These are phyloP conservation scores for Sylvicapra grimmia DNA, from an alignment of 2,113 vertebrate species.

Conservation along the genomic window DNA sequence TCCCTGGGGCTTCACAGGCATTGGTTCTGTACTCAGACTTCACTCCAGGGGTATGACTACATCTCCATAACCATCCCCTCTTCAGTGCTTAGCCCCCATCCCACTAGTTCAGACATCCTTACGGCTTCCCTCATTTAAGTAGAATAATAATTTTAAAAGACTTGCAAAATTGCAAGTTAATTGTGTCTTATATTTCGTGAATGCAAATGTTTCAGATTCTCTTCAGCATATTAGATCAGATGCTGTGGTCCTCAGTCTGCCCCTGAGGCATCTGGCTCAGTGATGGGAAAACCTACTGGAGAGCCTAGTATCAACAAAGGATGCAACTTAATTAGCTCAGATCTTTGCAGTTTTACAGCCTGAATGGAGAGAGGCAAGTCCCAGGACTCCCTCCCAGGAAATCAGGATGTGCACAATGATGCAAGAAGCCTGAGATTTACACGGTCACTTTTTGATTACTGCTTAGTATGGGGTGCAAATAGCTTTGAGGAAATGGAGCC, in stretches of 20 bases:
- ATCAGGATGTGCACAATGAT: background rate
- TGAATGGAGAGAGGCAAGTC: slow-evolving; percentile 4
- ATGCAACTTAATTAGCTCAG: slow-evolving; percentile 58
- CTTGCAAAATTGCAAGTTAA: slow-evolving; percentile 54
- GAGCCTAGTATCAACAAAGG: background rate
- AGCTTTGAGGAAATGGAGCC: slow-evolving; percentile 17
- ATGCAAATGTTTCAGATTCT: slow-evolving; percentile 35
- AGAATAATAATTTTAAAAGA: slow-evolving; percentile 45
- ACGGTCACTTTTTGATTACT: slow-evolving; percentile 57
- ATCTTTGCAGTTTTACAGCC: slow-evolving; percentile 21
- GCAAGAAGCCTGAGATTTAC: slow-evolving; percentile 7
- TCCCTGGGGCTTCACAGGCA: background rate
- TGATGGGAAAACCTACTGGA: slow-evolving; percentile 34
- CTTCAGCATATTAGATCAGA: background rate
- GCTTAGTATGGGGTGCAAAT: slow-evolving; percentile 15
- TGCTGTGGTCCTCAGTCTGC: background rate
- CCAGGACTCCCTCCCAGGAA: background rate
- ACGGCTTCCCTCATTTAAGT: slow-evolving; percentile 48
- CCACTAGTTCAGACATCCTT: background rate
- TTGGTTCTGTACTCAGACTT: background rate
- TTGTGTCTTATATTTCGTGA: slow-evolving; percentile 53
- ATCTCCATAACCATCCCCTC: background rate
- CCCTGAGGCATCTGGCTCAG: background rate
- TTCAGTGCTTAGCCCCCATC: background rate
- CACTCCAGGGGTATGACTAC: background rate